Evolutionary conservation across 2,113 vertebrate species (phyloP).

Genomic region (Aplodontia rufa): DNA sequence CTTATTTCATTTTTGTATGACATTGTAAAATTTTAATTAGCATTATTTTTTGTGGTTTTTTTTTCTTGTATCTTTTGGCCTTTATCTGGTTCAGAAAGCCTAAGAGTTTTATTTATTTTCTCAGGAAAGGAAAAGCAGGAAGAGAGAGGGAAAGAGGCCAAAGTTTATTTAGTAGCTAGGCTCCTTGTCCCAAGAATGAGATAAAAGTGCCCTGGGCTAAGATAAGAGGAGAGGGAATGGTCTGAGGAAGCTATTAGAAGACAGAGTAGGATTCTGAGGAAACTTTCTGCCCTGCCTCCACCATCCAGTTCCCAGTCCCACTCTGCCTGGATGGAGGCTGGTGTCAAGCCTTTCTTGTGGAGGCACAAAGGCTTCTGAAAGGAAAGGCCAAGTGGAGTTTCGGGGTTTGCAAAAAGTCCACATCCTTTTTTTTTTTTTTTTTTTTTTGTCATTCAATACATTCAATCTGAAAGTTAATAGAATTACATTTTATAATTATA

Average conservation of each 20-base stretch:
- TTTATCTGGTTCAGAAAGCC: not conserved
- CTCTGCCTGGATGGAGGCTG: not conserved
- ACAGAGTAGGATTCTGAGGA: not conserved
- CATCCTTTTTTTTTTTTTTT: too few relatives aligned
- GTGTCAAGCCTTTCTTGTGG: not conserved
- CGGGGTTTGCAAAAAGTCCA: too few relatives aligned
- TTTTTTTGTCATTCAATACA: too few relatives aligned
- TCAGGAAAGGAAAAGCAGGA: constrained; percentile 1
- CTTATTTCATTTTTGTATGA: not conserved
- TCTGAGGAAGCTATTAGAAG: too few relatives aligned
- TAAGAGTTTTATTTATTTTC: not conserved
- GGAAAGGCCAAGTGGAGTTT: not conserved
- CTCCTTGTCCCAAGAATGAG: not conserved
- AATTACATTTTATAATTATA: not conserved
- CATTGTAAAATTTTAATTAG: not conserved
- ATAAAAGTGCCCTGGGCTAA: not conserved
- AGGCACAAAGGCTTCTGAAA: not conserved
- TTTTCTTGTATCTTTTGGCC: not conserved
- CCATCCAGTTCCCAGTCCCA: not conserved
- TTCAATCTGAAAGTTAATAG: not conserved
- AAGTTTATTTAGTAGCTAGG: not conserved
- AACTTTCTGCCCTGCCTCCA: not conserved
- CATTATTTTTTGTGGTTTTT: not conserved
- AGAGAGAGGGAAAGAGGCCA: not conserved
- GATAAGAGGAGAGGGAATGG: not conserved